A percentile compares a stretch with the other conserved stretches of the same genome.
These are phyloP conservation scores for Zygogramma bicolorata DNA, from an alignment of 2,888 invertebrate genomes.

Conservation along the genomic window DNA sequence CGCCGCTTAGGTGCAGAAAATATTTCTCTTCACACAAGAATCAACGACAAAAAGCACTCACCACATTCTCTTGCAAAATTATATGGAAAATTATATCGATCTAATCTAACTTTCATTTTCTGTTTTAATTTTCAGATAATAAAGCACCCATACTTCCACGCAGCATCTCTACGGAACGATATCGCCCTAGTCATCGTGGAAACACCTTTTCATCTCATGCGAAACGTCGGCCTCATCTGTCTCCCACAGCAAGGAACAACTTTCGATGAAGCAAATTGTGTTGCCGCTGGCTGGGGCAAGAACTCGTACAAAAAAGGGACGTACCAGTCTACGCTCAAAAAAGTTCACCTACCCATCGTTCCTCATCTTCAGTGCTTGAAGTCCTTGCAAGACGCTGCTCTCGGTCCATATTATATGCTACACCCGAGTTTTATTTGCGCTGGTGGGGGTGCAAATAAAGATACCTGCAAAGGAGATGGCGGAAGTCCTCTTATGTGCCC, in stretches of 20 bases:
- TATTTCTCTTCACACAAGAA: too few relatives aligned
- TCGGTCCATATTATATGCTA: slow-evolving; percentile 75
- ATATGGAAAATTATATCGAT: too few relatives aligned
- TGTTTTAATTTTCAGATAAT: slow-evolving; percentile 55
- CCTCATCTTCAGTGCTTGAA: slow-evolving; percentile 71
- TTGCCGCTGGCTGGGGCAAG: slow-evolving; percentile 60
- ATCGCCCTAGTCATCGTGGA: slow-evolving; percentile 59
- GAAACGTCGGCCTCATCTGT: slow-evolving; percentile 58
- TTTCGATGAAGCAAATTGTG: slow-evolving; percentile 47
- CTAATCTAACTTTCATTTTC: too few relatives aligned
- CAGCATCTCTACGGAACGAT: slow-evolving; percentile 57
- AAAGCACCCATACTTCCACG: slow-evolving; percentile 56
- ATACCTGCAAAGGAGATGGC: slow-evolving; percentile 72
- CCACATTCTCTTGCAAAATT: too few relatives aligned
- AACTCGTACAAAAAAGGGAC: slow-evolving; percentile 67
- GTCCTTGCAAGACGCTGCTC: slow-evolving; percentile 72
- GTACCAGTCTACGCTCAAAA: slow-evolving; percentile 78
- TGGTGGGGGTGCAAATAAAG: slow-evolving; percentile 76
- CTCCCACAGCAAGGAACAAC: slow-evolving; percentile 50
- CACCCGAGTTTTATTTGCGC: slow-evolving; percentile 83
- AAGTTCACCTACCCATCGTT: slow-evolving; percentile 78
- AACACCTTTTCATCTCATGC: slow-evolving; percentile 51
- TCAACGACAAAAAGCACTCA: too few relatives aligned
- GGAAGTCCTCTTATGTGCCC: slow-evolving; percentile 76
- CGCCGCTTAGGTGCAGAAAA: too few relatives aligned